Evolutionary conservation across 2,113 vertebrate genomes (phyloP).

Genomic region (Neogobius melanostomus): DNA sequence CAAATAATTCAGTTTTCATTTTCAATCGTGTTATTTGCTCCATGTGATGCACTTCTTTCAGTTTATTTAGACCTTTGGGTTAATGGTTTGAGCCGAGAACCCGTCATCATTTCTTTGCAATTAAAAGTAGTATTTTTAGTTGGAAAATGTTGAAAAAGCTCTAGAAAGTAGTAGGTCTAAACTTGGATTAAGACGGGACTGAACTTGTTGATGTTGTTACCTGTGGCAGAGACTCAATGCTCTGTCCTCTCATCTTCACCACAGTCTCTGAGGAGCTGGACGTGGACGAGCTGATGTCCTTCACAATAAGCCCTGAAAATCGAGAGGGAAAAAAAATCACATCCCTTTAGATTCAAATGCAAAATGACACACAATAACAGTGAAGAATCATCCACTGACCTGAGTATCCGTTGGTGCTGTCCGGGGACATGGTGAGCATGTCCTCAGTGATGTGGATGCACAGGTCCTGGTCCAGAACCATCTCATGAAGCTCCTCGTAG

Average conservation of each 20-base stretch:
- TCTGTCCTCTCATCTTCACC: slow-evolving; percentile 94
- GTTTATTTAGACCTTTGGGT: too few species aligned
- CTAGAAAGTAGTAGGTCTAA: too few species aligned
- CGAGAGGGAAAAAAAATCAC: neutral
- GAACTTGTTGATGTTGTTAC: slow-evolving; percentile 60
- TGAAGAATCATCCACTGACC: slow-evolving; percentile 81
- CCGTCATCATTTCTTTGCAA: too few species aligned
- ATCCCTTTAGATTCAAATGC: neutral
- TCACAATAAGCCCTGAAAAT: slow-evolving; percentile 88
- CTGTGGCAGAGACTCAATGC: slow-evolving; percentile 96
- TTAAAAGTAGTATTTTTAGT: too few species aligned
- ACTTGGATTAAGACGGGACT: neutral
- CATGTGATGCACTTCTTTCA: too few species aligned
- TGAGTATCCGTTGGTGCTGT: slow-evolving; percentile 89
- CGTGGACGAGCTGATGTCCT: slow-evolving; percentile 93
- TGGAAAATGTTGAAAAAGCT: too few species aligned
- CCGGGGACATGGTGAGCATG: slow-evolving; percentile 86
- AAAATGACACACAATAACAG: neutral
- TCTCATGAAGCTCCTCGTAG: slow-evolving; percentile 87
- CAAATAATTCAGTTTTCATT: too few species aligned
- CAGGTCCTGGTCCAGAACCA: slow-evolving; percentile 88
- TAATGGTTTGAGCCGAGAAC: too few species aligned
- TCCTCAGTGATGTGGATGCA: slow-evolving; percentile 98
- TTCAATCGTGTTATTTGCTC: too few species aligned
- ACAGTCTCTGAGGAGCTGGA: slow-evolving; percentile 98